These are phyloP conservation scores for Alethe castanea DNA, from an alignment of 2,113 vertebrate genomes.

Conservation along the genomic window DNA sequence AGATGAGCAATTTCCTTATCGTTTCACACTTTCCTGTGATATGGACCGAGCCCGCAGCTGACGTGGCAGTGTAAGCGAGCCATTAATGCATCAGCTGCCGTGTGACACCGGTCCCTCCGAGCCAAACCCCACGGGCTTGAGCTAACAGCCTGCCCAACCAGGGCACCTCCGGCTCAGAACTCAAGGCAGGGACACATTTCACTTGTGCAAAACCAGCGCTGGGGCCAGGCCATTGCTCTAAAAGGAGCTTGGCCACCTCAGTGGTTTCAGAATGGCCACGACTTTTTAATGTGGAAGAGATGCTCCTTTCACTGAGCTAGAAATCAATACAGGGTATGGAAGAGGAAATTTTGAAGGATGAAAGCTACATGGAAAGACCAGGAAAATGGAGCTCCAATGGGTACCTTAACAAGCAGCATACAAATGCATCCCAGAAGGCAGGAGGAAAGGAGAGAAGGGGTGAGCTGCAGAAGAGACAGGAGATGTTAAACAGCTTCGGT, in stretches of 20 bases:
- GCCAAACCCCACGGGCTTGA: not conserved
- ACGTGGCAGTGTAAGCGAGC: not conserved
- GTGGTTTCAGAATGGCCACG: not conserved
- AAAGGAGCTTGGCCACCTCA: rapidly evolving
- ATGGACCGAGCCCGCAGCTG: not conserved
- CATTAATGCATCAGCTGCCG: not conserved
- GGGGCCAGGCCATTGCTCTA: not conserved
- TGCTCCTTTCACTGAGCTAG: not conserved
- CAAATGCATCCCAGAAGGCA: not conserved
- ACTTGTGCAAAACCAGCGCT: not conserved
- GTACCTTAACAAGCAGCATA: not conserved
- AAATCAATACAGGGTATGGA: not conserved
- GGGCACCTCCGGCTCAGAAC: not conserved
- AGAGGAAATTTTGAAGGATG: not conserved
- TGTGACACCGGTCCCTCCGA: not conserved
- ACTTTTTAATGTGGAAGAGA: not conserved
- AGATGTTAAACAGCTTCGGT: not conserved
- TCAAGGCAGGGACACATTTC: not conserved
- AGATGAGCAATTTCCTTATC: slow-evolving; percentile 21
- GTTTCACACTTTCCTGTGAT: not conserved
- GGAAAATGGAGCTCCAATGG: not conserved
- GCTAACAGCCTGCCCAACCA: not conserved
- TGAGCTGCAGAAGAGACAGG: not conserved
- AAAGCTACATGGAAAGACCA: not conserved
- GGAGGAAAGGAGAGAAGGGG: not conserved